Base-by-base conservation (phyloP, 2,888 invertebrate genomes). In the Diachrysia chrysitis region DNA sequence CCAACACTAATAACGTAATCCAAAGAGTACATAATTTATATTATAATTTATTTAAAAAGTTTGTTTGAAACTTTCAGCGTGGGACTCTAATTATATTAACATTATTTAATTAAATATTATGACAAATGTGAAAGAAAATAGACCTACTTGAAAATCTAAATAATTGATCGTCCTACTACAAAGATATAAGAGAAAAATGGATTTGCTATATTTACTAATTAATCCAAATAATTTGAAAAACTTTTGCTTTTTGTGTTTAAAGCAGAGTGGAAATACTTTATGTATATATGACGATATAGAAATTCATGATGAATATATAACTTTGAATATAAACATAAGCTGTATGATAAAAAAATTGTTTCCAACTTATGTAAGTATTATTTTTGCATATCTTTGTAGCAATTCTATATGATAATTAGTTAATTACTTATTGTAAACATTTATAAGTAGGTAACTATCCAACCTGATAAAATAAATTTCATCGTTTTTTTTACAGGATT, bases 221-320 rank as follows among this genome's bases (percentile, higher is more conserved):
- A 73, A 79, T 57, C 69, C 67, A n/a, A 53, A 66, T 23, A 66
- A 57, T 23, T 57, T 59, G 7, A 74, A 68, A 48, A 71, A 71
- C 51, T 60, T 84, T 37, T 92, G 92, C 75, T 90, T 89, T 60
- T 69, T 92, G n/a, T 92, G 92, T 81, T 90, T 83, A 29, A 87
- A 87, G 69, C 66, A 76, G 42, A 71, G 78, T 29, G 69, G 70
- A 1, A 79, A 79, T 7, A 73, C 73, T 12, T 69, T 63, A 25
- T 73, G 72, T 73, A 76, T 81, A 60, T 29, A 71, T 16, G 82
- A 81, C 25, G 48, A 84, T 37, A 58, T 79, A 66, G 79, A 85
- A 67, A 79, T 92, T 65, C 69, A 74, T 37, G 79, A 82, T 32
- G 81, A 87, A 62, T 73, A 76, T 57, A 69, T 78, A 25, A 72